phyloP scores from a whole-genome alignment of 2,888 invertebrate species.

The Sycophila texana region DNA sequence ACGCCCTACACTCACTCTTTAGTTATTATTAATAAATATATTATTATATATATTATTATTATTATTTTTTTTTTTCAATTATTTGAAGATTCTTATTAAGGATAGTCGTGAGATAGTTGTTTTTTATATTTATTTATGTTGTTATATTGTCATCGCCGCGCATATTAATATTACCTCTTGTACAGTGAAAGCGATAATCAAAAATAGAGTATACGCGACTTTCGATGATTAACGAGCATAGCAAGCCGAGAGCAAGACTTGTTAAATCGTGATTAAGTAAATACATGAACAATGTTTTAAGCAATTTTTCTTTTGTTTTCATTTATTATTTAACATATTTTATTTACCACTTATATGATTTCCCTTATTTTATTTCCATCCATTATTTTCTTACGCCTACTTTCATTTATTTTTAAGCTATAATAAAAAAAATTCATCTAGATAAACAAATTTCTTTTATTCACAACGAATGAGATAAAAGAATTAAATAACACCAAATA shows the following conservation, averaged over 20 bases:
- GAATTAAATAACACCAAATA: background rate
- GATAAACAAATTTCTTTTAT: background rate
- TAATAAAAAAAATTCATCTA: background rate
- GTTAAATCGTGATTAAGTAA: conserved; percentile 47
- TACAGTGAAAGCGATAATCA: conserved; percentile 31
- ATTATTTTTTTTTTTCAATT: conserved; percentile 52
- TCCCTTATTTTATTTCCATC: conserved; percentile 36
- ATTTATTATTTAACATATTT: conserved; percentile 39
- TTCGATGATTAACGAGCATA: conserved; percentile 10
- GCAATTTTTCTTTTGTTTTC: conserved; percentile 37
- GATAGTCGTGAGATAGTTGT: conserved; percentile 57
- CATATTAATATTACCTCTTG: conserved; percentile 22
- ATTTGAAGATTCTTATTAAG: conserved; percentile 28
- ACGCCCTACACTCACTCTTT: background rate
- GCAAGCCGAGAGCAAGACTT: conserved; percentile 39
- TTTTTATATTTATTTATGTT: conserved; percentile 52
- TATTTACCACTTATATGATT: conserved; percentile 38
- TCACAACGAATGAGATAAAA: background rate
- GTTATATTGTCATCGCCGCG: conserved; percentile 38
- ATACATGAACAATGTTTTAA: conserved; percentile 51
- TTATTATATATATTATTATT: conserved; percentile 53
- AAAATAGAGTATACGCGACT: conserved; percentile 25
- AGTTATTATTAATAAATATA: conserved; percentile 26
- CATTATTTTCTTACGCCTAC: background rate
- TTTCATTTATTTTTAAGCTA: conserved; percentile 15